phyloP scores from a whole-genome alignment of 2,113 vertebrate species.

The Acinonyx jubatus region DNA sequence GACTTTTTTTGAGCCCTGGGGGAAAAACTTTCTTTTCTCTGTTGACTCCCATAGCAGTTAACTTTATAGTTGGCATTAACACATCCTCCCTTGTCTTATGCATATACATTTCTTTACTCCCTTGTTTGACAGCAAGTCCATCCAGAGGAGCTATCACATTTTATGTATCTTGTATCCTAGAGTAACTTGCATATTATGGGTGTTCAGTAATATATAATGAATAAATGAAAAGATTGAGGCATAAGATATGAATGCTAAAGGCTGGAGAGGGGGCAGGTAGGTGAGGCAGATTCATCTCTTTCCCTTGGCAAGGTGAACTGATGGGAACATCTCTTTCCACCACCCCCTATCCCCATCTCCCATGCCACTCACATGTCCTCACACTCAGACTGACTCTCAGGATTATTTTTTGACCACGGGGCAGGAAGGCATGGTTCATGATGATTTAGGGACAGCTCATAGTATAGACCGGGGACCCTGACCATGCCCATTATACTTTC shows the following conservation, averaged over 20 bases:
- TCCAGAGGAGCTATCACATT: not conserved
- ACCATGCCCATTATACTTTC: not conserved
- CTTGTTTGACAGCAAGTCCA: not conserved
- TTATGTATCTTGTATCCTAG: not conserved
- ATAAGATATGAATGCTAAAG: not conserved
- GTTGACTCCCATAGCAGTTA: not conserved
- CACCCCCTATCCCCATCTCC: not conserved
- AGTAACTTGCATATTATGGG: not conserved
- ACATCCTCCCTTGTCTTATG: not conserved
- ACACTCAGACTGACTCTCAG: not conserved
- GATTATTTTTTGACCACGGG: not conserved
- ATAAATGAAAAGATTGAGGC: not conserved
- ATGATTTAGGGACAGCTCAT: not conserved
- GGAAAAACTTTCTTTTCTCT: not conserved
- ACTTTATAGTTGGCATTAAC: not conserved
- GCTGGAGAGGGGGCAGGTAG: not conserved
- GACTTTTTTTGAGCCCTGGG: not conserved
- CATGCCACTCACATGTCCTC: not conserved
- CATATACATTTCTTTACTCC: not conserved
- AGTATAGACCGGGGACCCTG: not conserved
- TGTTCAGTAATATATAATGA: not conserved
- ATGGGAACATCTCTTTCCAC: not conserved
- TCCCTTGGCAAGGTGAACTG: not conserved
- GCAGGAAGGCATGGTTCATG: not conserved
- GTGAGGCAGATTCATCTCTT: not conserved